phyloP scores from a whole-genome alignment of 1,140 invertebrate species.

The Drosophila neocordata region DNA sequence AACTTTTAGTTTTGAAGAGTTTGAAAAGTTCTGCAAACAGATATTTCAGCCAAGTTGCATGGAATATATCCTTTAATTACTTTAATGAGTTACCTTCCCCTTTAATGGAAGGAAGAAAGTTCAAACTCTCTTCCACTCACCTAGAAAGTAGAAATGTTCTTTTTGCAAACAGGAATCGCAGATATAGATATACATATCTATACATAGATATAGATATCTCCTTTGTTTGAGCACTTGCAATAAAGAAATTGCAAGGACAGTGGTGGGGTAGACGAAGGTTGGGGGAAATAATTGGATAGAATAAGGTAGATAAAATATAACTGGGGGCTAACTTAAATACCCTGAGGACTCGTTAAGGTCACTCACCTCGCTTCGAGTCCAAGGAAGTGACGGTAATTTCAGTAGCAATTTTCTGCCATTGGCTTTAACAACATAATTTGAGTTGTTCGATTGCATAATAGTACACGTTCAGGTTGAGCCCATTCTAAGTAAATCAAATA shows the following conservation, averaged over 20 bases:
- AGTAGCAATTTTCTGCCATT: constrained; percentile 12
- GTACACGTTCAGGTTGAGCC: not conserved
- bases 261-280: not conserved
- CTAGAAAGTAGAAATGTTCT: too few relatives aligned
- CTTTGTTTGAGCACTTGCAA: constrained; percentile 1
- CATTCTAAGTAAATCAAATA: not conserved
- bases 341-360: constrained; percentile 33
- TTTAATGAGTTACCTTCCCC: too few relatives aligned
- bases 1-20: too few relatives aligned
- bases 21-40: too few relatives aligned
- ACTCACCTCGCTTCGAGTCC: constrained; percentile 51
- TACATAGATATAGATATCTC: not conserved
- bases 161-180: not conserved
- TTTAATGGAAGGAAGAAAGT: not conserved
- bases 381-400: constrained; percentile 47
- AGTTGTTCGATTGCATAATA: not conserved
- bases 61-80: too few relatives aligned
- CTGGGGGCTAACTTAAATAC: constrained; percentile 29
- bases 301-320: constrained; percentile 42
- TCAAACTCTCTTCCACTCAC: not conserved
- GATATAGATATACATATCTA: too few relatives aligned
- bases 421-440: not conserved
- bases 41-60: too few relatives aligned
- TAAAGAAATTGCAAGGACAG: not conserved
- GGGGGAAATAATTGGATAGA: constrained; percentile 23